phyloP scores from a whole-genome alignment of 2,797 vertebrate genomes.

The Manis pentadactyla region DNA sequence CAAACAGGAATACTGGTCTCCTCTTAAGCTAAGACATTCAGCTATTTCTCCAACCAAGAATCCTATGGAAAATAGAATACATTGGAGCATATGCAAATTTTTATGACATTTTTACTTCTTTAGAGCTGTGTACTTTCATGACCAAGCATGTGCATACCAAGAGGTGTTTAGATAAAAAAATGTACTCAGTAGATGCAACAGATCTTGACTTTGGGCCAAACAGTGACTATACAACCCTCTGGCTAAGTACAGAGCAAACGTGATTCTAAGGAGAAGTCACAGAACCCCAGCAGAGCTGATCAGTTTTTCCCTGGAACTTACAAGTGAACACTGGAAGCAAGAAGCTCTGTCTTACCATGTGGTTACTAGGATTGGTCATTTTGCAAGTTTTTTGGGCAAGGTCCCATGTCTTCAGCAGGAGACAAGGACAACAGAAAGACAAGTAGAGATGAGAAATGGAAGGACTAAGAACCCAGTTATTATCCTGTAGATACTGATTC shows the following conservation, averaged over 20 bases:
- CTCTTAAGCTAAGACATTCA: background rate
- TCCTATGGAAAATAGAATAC: background rate
- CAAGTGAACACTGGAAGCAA: background rate
- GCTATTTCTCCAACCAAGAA: background rate
- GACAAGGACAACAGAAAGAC: background rate
- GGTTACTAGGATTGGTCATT: background rate
- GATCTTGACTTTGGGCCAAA: background rate
- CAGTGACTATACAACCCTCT: background rate
- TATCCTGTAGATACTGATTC: background rate
- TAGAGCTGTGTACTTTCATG: conserved; percentile 15
- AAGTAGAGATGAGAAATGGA: background rate
- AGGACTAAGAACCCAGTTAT: background rate
- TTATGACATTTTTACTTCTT: background rate
- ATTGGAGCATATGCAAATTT: background rate
- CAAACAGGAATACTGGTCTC: background rate
- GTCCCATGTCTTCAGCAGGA: background rate
- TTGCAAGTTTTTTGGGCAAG: background rate
- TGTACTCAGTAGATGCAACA: background rate
- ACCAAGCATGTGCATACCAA: background rate
- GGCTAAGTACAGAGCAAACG: background rate
- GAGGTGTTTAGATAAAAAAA: background rate
- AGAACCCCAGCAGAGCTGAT: background rate
- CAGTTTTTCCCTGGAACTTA: background rate
- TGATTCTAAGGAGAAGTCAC: background rate
- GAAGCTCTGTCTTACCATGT: background rate